Evolutionary conservation across 2,797 vertebrate genomes (phyloP), one percentile per base, ranked within the genome.

Genomic region (Pithecia hirsuta): DNA sequence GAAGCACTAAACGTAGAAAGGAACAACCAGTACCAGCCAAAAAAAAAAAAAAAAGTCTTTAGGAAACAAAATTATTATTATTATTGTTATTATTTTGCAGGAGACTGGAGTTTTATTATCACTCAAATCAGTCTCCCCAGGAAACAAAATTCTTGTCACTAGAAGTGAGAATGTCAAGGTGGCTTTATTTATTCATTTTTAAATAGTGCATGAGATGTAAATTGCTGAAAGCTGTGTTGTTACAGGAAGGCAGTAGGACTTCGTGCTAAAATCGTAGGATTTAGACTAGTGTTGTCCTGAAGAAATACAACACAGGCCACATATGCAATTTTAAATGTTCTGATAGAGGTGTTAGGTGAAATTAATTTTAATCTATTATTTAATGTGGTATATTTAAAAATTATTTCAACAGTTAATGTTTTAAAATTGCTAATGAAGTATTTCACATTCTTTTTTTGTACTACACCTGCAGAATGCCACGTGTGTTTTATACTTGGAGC

Each of bases 351-450:
- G 41, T 67, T 67, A 44, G 30, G 57, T 79, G n/a, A 88, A 67
- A 33, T 95, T 88, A 74, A 93, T 93, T 87, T 83, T 86, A 86
- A 30, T 81, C 9, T 67, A 36, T 74, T 76, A 74, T 84, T 75
- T 89, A 72, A 79, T 78, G 39, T 67, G 30, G 0, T 59, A 2
- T 76, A 28, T 52, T 33, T 48, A 76, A 48, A 85, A 89, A 36
- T 88, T n/a, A 44, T 83, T 82, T 86, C 41, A 92, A 44, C 57
- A 48, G 59, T 19, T 78, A 91, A 50, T 81, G 39, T 91, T 67
- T 39, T 72, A 50, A 50, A 92, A 57, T 70, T 48, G n/a, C 84
- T 26, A 30, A 6, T 50, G 33, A 61, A 39, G 10, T 61, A 33
- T 44, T 76, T 26, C 30, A 20, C 67, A 2, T 28, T 79, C 26